Conservation (phyloP, 1,140 invertebrate species). For the Lithobius niger region DNA sequence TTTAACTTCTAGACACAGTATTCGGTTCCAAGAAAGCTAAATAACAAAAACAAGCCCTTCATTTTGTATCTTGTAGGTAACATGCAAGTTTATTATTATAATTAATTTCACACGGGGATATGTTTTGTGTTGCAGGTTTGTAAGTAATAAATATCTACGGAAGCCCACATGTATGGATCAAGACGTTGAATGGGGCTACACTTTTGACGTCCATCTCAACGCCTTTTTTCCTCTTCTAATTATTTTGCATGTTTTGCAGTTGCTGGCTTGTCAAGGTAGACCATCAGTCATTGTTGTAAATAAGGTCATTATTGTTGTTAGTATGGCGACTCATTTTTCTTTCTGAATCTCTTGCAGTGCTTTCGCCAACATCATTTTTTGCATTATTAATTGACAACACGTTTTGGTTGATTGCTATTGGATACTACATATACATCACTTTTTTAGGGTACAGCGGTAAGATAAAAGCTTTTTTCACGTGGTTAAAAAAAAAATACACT, state of each 20-base stretch:
- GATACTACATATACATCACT: constrained; percentile 94
- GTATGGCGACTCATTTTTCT: background rate
- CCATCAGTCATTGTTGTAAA: too few species aligned
- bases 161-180: constrained; percentile 52
- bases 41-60: too few species aligned
- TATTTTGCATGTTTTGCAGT: constrained; percentile 82
- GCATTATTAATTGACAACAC: constrained; percentile 80
- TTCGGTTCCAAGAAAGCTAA: too few species aligned
- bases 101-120: too few species aligned
- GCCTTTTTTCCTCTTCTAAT: constrained; percentile 92
- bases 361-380: constrained; percentile 36
- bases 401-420: constrained; percentile 79
- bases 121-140: constrained; percentile 52
- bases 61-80: too few species aligned
- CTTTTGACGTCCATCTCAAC: constrained; percentile 97
- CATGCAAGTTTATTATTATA: too few species aligned
- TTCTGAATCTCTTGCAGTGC: background rate
- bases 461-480: too few species aligned
- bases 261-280: constrained; percentile 79
- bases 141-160: constrained; percentile 76
- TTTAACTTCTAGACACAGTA: too few species aligned
- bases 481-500: too few species aligned
- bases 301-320: constrained; percentile 26
- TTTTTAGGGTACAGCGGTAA: constrained; percentile 95
- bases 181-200: constrained; percentile 95